Evolutionary conservation across 2,888 invertebrate species (phyloP).

Genomic region (Nudaria mundana): DNA sequence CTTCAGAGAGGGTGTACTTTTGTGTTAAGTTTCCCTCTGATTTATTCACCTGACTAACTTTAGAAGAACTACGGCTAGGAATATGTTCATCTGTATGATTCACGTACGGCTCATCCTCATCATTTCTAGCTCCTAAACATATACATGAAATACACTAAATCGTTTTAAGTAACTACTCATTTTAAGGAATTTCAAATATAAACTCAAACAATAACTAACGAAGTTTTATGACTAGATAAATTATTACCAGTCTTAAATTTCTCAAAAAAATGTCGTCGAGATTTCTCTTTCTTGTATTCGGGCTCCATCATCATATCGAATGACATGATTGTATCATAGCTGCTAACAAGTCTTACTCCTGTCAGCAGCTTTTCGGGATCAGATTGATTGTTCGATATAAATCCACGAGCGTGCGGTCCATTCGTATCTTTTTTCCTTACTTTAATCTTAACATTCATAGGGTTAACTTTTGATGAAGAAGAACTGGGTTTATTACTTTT

Average conservation of each 20-base stretch:
- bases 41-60: constrained; percentile 14
- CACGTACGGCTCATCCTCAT: constrained; percentile 50
- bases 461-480: constrained; percentile 37
- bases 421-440: constrained; percentile 48
- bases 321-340: constrained; percentile 66
- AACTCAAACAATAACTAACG: too few relatives aligned
- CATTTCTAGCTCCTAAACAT: constrained; percentile 43
- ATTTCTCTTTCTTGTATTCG: constrained; percentile 38
- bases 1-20: constrained; percentile 37
- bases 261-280: constrained; percentile 31
- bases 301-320: constrained; percentile 61
- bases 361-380: constrained; percentile 27
- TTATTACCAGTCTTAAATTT: constrained; percentile 17
- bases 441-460: constrained; percentile 60
- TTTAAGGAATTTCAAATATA: not conserved
- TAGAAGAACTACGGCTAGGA: constrained; percentile 10
- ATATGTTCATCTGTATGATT: constrained; percentile 21
- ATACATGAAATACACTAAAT: constrained; percentile 37
- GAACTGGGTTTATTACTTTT: constrained; percentile 21
- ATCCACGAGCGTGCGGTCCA: constrained; percentile 1
- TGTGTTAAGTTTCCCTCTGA: constrained; percentile 34
- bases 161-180: not conserved
- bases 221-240: too few relatives aligned
- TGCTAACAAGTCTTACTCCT: constrained; percentile 50
- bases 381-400: constrained; percentile 31